These are phyloP conservation scores for Palythoa caribaeorum DNA, from an alignment of 92 coral and sea anemone species.

Conservation along the genomic window DNA sequence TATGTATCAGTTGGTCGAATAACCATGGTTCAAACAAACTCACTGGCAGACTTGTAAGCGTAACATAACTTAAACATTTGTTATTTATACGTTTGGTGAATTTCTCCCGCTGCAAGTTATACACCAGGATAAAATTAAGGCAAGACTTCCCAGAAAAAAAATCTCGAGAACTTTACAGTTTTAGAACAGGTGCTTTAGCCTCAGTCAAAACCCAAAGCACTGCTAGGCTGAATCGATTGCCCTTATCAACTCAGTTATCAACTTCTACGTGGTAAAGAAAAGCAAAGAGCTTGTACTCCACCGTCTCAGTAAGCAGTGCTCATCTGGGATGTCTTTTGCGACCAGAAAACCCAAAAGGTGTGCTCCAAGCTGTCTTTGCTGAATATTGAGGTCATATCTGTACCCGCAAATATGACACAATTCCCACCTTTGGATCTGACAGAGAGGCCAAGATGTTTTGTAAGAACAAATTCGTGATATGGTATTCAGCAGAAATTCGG, in stretches of 20 bases:
- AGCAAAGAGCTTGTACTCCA: neutral
- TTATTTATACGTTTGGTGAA: slow-evolving; percentile 65
- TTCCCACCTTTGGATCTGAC: too few species aligned
- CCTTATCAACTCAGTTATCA: neutral
- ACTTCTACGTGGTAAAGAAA: neutral
- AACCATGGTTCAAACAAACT: slow-evolving; percentile 74
- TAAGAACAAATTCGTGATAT: too few species aligned
- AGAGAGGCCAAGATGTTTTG: too few species aligned
- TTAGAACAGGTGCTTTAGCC: too few species aligned
- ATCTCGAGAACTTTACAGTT: too few species aligned
- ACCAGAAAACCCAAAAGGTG: too few species aligned
- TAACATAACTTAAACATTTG: slow-evolving; percentile 59
- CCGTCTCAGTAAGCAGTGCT: neutral
- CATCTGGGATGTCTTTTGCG: slow-evolving; percentile 2
- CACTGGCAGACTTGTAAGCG: slow-evolving; percentile 54
- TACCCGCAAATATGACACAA: neutral
- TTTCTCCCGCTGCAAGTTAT: slow-evolving; percentile 62
- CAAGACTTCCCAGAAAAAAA: too few species aligned
- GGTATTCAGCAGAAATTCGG: too few species aligned
- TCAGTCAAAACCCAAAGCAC: too few species aligned
- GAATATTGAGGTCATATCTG: slow-evolving; percentile 2
- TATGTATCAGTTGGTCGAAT: slow-evolving; percentile 70
- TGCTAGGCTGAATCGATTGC: neutral
- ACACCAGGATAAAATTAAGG: neutral
- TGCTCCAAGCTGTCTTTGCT: neutral